These are phyloP conservation scores for Monoplex corrugatus DNA, from an alignment of 2,888 invertebrate genomes.

Conservation along the genomic window DNA sequence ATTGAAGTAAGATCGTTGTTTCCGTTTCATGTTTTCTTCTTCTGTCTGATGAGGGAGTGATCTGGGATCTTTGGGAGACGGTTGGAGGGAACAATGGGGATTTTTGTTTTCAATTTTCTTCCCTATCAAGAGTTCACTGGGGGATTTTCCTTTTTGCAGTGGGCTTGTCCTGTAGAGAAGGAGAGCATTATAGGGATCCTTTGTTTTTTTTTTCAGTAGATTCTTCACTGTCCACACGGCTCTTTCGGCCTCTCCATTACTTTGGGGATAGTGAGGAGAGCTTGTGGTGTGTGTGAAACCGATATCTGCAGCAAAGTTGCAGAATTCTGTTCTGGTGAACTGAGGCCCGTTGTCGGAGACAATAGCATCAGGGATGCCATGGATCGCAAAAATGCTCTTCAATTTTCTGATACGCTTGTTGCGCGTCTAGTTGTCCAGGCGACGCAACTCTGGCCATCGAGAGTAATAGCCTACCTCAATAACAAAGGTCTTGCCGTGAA, in stretches of 20 bases:
- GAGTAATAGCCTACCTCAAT: conserved; percentile 40
- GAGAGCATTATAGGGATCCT: conserved; percentile 42
- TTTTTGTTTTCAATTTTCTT: conserved; percentile 30
- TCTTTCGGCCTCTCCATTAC: conserved; percentile 20
- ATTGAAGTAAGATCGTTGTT: conserved; percentile 12
- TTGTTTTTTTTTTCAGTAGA: conserved; percentile 31
- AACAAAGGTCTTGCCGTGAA: background rate
- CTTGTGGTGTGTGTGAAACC: conserved; percentile 37
- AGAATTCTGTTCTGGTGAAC: conserved; percentile 32
- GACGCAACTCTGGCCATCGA: conserved; percentile 22
- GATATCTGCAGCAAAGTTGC: conserved; percentile 5
- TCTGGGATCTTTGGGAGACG: background rate
- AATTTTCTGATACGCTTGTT: background rate
- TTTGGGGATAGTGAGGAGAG: conserved; percentile 36
- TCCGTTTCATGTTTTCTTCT: background rate
- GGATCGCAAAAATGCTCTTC: conserved; percentile 29
- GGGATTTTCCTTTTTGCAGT: conserved; percentile 13
- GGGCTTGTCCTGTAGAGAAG: conserved; percentile 41
- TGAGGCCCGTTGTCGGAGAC: conserved; percentile 38
- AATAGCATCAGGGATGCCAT: conserved; percentile 42
- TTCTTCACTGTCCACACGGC: conserved; percentile 30
- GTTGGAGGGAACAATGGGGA: conserved; percentile 20
- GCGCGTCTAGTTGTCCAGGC: conserved; percentile 8
- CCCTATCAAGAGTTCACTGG: conserved; percentile 39
- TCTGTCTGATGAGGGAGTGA: background rate